A percentile compares a stretch with the other conserved stretches of the same genome.
phyloP scores from a whole-genome alignment of 2,797 vertebrate species.

The Streptopelia turtur region DNA sequence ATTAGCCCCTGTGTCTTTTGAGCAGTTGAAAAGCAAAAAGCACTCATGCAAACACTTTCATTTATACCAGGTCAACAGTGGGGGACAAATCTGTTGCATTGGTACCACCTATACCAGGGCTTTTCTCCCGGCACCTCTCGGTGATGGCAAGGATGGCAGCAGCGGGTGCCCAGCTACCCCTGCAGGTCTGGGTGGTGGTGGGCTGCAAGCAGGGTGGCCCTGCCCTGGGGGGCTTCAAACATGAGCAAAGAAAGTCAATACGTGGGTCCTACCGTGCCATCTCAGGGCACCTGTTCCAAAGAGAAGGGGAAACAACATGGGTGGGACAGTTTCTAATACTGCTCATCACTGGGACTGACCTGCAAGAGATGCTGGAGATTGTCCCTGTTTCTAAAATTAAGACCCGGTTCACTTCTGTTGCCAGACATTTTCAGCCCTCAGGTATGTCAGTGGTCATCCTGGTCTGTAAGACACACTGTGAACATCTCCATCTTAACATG shows the following conservation, averaged over 20 bases:
- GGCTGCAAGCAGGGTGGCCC: neutral
- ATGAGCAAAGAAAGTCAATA: neutral
- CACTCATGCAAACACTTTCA: neutral
- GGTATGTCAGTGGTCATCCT: neutral
- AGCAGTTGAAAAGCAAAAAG: neutral
- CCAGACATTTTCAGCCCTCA: neutral
- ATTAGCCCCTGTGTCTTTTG: neutral
- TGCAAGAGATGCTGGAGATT: neutral
- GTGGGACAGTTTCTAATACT: neutral
- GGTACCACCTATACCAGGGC: neutral
- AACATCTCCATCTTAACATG: neutral
- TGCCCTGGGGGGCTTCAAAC: fast-evolving
- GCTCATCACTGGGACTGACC: neutral
- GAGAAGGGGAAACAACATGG: neutral
- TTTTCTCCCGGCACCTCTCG: neutral
- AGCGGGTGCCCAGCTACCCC: neutral
- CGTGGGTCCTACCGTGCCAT: neutral
- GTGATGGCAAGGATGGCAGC: neutral
- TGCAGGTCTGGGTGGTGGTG: neutral
- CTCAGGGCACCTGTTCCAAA: neutral
- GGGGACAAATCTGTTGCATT: neutral
- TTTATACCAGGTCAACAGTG: neutral
- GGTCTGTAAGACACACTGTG: neutral
- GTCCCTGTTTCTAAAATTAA: neutral
- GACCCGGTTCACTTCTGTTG: neutral